Evolutionary conservation across 2,113 vertebrate species (phyloP).

Genomic region (Albula glossodonta): DNA sequence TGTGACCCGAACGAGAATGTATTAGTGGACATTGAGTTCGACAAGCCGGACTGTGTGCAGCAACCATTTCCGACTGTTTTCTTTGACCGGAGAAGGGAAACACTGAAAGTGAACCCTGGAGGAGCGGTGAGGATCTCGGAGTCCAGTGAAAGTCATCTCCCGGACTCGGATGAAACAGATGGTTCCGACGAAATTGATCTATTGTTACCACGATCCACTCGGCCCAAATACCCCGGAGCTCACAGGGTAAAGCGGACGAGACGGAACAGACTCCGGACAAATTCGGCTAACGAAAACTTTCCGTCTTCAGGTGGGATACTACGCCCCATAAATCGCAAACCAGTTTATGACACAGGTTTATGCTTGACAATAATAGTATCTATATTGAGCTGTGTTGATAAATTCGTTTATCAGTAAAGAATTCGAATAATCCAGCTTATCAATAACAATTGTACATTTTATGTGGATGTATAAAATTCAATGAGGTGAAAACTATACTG

Average conservation of each 20-base stretch:
- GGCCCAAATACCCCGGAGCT: conserved; percentile 50
- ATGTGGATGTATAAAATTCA: too few species aligned
- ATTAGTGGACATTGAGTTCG: conserved; percentile 39
- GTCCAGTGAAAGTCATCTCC: conserved; percentile 68
- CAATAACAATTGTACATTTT: neutral
- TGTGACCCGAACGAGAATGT: conserved; percentile 60
- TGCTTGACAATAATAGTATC: too few species aligned
- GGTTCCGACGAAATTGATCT: conserved; percentile 69
- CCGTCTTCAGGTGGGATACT: conserved; percentile 65
- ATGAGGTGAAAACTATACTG: too few species aligned
- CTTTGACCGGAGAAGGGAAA: conserved; percentile 46
- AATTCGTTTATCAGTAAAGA: neutral
- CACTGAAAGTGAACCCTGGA: conserved; percentile 55
- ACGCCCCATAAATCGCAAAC: neutral
- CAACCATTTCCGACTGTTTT: conserved; percentile 38
- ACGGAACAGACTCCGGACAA: conserved; percentile 63
- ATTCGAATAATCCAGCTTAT: neutral
- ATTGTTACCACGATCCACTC: conserved; percentile 60
- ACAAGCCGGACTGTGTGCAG: conserved; percentile 47
- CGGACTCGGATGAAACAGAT: conserved; percentile 71
- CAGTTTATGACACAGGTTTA: neutral
- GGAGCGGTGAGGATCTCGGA: conserved; percentile 65
- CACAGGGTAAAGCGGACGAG: conserved; percentile 55
- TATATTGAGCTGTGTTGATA: neutral
- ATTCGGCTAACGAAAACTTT: conserved; percentile 67